Base-by-base conservation (phyloP, 2,113 vertebrate genomes). In the Prionailurus bengalensis region DNA sequence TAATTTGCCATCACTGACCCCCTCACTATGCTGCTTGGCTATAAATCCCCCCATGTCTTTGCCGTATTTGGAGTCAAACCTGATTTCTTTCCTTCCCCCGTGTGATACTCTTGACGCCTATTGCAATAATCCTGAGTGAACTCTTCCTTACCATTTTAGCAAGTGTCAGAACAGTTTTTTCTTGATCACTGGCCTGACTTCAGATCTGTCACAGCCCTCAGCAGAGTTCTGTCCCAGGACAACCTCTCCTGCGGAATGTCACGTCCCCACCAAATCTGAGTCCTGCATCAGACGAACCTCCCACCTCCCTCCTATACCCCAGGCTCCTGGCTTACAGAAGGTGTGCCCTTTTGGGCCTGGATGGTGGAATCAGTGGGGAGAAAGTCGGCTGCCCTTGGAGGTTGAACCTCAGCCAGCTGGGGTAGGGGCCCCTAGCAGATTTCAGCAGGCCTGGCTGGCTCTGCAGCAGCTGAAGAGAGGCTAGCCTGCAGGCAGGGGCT, bases 201-300 rank as follows among this genome's bases (percentile, higher is more conserved):
- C 19, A 9, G n/a, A 3, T 42, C 25, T 27, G 33, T 14, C 45
- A 5, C 1, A 2, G 66, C 23, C 21, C 74, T 68, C 80, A 3
- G 8, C 33, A 8, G 0, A 39, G 21, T 4, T 21, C 14, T 14
- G 42, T 85, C 31, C 85, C 0, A 12, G 81, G 21, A 84, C n/a
- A 83, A 55, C 16, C 42, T 94, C 91, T 68, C 61, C 92, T 66
- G 68, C 31, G 27, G 92, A n/a, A 1, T 0, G 7, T 11, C 36
- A 4, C n/a, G 19, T 36, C 31, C 31, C 0, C 3, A 39, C 29
- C 31, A n/a, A 19, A 33, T 31, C 45, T 3, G 13, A n/a, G 16
- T 33, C 55, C 66, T 82, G 51, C 19, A 12, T 33, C 1, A 12
- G 27, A 16, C 0, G 1, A 4, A 4, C 29, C 17, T 53, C 73